Base-by-base conservation (phyloP, 2,113 vertebrate species). In the Serilophus lunatus region DNA sequence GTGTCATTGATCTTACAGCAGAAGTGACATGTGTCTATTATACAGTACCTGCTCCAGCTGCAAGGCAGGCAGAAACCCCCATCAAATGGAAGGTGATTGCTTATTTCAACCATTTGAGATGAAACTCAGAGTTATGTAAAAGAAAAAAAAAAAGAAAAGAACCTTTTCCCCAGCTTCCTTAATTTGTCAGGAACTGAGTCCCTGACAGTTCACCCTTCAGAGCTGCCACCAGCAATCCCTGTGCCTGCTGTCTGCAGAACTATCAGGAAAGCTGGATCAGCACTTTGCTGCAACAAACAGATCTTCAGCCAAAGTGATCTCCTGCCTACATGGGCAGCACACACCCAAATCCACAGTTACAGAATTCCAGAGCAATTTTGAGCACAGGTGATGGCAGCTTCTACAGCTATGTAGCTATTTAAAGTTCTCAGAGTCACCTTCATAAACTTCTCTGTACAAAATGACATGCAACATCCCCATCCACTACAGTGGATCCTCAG, bases 401-500 rank as follows among this genome's bases (percentile, higher is more conserved):
- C 50, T 40, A 16, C 4, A 74, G 35, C 47, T 63, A 19, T 7
- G 28, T 18, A 45, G 59, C 51, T 71, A 7, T 68, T 50, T 28
- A 12, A 82, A 65, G 64, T 56, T 38, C 40, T 38, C 20, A 54
- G 20, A 14, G 18, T 36, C 50, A 49, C 56, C 23, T 11, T 65
- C 70, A 33, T 29, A 42, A 70, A 75, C 20, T 68, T 53, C 16
- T 50, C 9, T 44, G 17, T 60, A 49, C 31, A 78, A 59, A 88
- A 88, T 45, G 5, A 54, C 38, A 44, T 10, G 24, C 38, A 59
- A 69, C 44, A 92, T 87, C 86, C 80, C 28, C 84, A 86, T 83
- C 77, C 60, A 77, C 87, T 94, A 87, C 42, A 92, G 56, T 18
- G 80, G 69, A 53, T 40, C 94, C 82, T 94, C 93, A 81, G 71